Percentiles rank a stretch among this genome's conserved stretches.
Conservation (phyloP, 1,140 invertebrate species). For the Hyphantria cunea region DNA sequence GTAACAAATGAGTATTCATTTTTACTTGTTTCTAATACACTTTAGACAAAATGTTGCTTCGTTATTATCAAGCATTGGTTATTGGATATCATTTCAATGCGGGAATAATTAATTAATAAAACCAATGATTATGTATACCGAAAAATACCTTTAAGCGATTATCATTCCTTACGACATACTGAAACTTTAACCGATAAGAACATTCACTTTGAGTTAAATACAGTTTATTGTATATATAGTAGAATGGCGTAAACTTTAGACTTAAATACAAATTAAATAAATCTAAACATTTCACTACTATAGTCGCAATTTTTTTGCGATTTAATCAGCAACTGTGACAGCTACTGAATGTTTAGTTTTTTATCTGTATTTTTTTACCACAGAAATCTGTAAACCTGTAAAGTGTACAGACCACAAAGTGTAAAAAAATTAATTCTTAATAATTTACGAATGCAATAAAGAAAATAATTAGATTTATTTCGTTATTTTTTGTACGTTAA, state of each 20-base stretch:
- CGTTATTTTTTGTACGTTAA: too few relatives aligned
- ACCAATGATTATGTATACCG: slow-evolving; percentile 10
- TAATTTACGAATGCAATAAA: too few relatives aligned
- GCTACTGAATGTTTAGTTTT: slow-evolving; percentile 15
- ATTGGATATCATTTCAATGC: slow-evolving; percentile 20
- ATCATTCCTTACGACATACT: not conserved
- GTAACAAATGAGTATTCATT: not conserved
- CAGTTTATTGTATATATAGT: too few relatives aligned
- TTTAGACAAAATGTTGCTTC: not conserved
- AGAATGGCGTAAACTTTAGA: too few relatives aligned
- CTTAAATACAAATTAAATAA: slow-evolving; percentile 3
- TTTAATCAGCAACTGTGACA: slow-evolving; percentile 7
- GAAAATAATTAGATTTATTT: too few relatives aligned
- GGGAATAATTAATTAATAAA: slow-evolving; percentile 22
- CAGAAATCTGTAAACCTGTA: too few relatives aligned
- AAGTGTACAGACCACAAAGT: too few relatives aligned
- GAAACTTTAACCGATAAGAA: not conserved
- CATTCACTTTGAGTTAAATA: not conserved
- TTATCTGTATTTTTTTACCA: slow-evolving; percentile 7
- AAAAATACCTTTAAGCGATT: slow-evolving; percentile 6
- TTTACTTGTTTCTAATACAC: not conserved
- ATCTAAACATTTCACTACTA: slow-evolving; percentile 18
- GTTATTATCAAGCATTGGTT: slow-evolving; percentile 11
- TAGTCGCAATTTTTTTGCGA: not conserved
- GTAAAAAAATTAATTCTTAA: too few relatives aligned